Percentiles rank a stretch among this genome's conserved stretches.
Conservation (phyloP, 2,888 invertebrate species). For the Netelia melanura region DNA sequence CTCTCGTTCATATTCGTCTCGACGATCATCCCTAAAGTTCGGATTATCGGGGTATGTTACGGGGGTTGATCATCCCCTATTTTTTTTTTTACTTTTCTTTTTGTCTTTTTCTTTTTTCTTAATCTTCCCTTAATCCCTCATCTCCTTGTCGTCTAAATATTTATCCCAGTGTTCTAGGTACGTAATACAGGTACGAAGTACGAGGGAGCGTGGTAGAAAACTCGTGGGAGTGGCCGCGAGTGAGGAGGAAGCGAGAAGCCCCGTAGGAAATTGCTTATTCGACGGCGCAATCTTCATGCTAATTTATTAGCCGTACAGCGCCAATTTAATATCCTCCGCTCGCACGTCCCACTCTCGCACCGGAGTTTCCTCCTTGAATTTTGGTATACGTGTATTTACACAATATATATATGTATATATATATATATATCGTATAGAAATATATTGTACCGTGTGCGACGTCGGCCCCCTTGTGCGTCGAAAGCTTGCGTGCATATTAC, state of each 20-base stretch:
- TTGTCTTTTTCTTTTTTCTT: background rate
- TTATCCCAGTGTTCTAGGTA: background rate
- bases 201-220: slow-evolving; percentile 11
- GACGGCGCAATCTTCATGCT: slow-evolving; percentile 67
- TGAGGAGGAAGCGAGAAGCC: slow-evolving; percentile 39
- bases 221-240: slow-evolving; percentile 25
- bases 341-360: slow-evolving; percentile 9
- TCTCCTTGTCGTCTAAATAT: slow-evolving; percentile 3
- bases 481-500: slow-evolving; percentile 6
- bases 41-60: too few species aligned
- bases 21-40: too few species aligned
- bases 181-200: background rate
- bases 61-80: too few species aligned
- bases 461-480: slow-evolving; percentile 29
- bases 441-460: slow-evolving; percentile 5
- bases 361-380: background rate
- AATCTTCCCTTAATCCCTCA: slow-evolving; percentile 4
- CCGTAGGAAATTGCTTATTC: slow-evolving; percentile 67
- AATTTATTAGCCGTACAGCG: slow-evolving; percentile 68
- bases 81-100: too few species aligned
- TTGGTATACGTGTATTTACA: background rate
- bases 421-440: background rate
- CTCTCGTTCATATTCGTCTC: too few species aligned
- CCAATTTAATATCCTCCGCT: slow-evolving; percentile 65
- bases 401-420: background rate